Percentiles rank a stretch among this genome's conserved stretches.
Conservation (phyloP, 1,140 invertebrate species). For the Plodia interpunctella region DNA sequence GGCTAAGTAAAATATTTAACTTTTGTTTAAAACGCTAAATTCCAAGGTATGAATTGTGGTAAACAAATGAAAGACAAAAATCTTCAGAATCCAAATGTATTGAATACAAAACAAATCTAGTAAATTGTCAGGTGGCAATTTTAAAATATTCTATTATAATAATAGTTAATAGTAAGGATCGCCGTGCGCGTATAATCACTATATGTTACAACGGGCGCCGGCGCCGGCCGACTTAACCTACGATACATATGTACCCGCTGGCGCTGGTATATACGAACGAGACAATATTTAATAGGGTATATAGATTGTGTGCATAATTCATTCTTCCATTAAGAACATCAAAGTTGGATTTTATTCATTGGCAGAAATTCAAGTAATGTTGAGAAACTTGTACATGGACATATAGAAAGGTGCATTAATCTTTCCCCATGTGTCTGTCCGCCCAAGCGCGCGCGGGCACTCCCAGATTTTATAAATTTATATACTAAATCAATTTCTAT, state of each 20-base stretch:
- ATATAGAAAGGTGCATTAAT: too few relatives aligned
- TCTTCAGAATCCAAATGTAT: slow-evolving; percentile 69
- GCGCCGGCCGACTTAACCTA: slow-evolving; percentile 37
- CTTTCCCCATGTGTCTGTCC: background rate
- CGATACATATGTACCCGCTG: slow-evolving; percentile 4
- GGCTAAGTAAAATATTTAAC: too few relatives aligned
- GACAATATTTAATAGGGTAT: too few relatives aligned
- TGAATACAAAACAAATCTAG: slow-evolving; percentile 74
- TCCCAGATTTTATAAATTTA: slow-evolving; percentile 15
- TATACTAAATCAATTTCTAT: slow-evolving; percentile 26
- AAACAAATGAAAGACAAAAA: slow-evolving; percentile 37
- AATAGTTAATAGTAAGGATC: slow-evolving; percentile 45
- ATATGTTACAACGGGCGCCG: slow-evolving; percentile 22
- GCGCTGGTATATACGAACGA: too few relatives aligned
- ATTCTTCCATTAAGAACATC: too few relatives aligned
- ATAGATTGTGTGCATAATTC: too few relatives aligned
- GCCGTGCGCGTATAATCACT: slow-evolving; percentile 14
- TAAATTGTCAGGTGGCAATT: slow-evolving; percentile 69
- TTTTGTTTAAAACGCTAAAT: background rate
- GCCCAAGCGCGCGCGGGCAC: background rate
- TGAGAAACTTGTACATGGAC: too few relatives aligned
- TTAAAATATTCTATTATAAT: slow-evolving; percentile 60
- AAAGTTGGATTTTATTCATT: too few relatives aligned
- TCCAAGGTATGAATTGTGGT: background rate
- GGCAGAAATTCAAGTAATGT: too few relatives aligned